Percentiles rank a stretch among this genome's conserved stretches.
Conservation (phyloP, 2,113 vertebrate genomes). For the Ailuropoda melanoleuca region DNA sequence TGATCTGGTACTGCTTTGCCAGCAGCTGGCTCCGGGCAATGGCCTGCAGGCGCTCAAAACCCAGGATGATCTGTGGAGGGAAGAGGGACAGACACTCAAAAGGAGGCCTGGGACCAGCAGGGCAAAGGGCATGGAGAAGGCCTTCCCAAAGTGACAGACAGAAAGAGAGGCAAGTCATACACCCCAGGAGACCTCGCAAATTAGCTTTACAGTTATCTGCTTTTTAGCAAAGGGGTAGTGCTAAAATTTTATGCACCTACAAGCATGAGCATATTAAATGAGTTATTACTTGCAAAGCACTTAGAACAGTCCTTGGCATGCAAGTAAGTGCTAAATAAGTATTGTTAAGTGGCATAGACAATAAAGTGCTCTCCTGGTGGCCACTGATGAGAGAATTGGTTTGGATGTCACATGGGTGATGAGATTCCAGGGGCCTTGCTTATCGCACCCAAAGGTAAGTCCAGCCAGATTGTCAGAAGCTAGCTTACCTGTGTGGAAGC, state of each 20-base stretch:
- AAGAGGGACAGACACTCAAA: neutral
- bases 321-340: neutral
- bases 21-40: conserved; percentile 87
- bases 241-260: neutral
- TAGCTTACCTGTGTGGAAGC: neutral
- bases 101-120: too few species aligned
- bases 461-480: neutral
- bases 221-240: neutral
- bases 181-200: neutral
- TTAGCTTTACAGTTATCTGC: neutral
- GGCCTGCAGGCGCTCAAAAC: conserved; percentile 94
- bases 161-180: neutral
- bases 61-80: conserved; percentile 87
- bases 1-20: conserved; percentile 83
- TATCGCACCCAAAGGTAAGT: neutral
- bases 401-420: neutral
- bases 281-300: neutral
- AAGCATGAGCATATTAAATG: neutral
- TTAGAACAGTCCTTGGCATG: neutral
- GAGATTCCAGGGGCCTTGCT: neutral
- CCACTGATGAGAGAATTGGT: neutral
- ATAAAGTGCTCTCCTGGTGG: neutral
- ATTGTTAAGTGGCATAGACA: neutral
- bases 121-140: neutral
- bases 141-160: neutral